Conservation (phyloP, 2,797 vertebrate species). For the Glossophaga mutica region DNA sequence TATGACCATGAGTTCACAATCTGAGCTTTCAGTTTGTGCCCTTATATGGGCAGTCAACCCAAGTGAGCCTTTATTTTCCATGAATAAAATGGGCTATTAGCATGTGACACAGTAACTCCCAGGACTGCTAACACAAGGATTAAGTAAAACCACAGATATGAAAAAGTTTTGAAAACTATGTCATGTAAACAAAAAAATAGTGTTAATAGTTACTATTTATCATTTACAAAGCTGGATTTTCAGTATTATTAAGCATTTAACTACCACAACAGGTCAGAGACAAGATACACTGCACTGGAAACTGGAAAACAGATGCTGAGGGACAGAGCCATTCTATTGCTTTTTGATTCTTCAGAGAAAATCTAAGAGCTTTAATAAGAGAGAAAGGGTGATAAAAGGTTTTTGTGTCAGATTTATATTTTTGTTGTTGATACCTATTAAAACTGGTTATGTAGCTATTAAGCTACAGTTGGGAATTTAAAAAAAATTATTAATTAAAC, state of each 20-base stretch:
- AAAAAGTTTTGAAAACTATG: neutral
- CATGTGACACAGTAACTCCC: neutral
- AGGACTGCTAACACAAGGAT: neutral
- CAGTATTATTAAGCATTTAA: neutral
- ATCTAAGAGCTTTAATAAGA: neutral
- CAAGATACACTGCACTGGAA: neutral
- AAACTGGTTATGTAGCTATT: conserved; percentile 7
- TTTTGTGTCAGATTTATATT: conserved; percentile 22
- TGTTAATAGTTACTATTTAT: neutral
- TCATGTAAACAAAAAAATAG: neutral
- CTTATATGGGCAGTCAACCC: neutral
- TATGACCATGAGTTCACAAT: neutral
- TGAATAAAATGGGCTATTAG: neutral
- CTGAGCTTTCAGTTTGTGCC: neutral
- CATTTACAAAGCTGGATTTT: neutral
- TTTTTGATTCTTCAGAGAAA: neutral
- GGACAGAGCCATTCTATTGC: neutral
- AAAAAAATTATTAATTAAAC: neutral
- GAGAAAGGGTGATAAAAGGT: neutral
- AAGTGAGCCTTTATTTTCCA: neutral
- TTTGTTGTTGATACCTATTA: conserved; percentile 21
- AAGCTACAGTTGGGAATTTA: neutral
- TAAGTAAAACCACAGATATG: neutral
- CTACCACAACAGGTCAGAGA: neutral
- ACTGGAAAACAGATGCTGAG: neutral